Percentiles rank a stretch among this genome's conserved stretches.
Conservation (phyloP, 2,113 vertebrate genomes). For the Hemibagrus wyckioides region DNA sequence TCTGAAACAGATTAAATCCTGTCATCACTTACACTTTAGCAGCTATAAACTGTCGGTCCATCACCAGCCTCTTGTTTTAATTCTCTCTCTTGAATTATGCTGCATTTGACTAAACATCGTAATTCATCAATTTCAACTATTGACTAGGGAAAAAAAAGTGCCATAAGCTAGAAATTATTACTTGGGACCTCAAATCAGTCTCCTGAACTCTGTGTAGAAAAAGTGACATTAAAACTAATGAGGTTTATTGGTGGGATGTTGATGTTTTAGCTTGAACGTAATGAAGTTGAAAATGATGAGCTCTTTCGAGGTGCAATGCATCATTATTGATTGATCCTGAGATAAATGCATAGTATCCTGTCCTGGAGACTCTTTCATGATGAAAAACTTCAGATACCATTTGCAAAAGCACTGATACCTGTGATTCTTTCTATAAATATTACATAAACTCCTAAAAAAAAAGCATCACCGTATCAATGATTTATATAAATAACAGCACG, state of each 20-base stretch:
- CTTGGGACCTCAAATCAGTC: neutral
- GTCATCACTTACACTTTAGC: neutral
- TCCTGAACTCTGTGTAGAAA: neutral
- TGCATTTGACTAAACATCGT: neutral
- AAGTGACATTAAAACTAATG: neutral
- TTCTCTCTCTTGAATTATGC: neutral
- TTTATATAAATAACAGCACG: neutral
- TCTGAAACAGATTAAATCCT: neutral
- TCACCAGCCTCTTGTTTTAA: neutral
- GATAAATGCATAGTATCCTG: no score
- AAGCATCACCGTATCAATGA: neutral
- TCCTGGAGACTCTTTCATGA: neutral
- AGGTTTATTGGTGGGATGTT: no score
- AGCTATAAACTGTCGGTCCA: neutral
- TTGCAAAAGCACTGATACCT: neutral
- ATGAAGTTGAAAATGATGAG: neutral
- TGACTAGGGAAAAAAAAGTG: neutral
- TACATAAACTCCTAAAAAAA: neutral
- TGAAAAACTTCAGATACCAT: neutral
- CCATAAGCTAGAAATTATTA: neutral
- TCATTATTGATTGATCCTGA: no score
- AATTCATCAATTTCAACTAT: neutral
- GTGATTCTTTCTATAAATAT: neutral
- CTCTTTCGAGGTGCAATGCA: neutral
- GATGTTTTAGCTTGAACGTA: no score